Base-by-base conservation (phyloP, 2,888 invertebrate species). In the Atethmia centrago region DNA sequence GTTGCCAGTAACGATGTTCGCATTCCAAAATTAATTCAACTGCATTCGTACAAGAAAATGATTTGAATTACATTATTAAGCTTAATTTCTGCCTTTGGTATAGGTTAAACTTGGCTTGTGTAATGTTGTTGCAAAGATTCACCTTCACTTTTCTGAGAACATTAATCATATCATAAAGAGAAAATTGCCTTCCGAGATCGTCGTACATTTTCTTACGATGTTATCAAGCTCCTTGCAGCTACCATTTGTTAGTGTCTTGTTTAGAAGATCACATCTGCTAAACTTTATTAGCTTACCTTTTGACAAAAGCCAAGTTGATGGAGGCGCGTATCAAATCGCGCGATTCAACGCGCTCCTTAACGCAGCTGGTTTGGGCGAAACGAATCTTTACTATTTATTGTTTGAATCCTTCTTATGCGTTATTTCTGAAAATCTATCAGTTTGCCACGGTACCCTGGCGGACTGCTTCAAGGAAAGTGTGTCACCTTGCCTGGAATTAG, bases 251-350 rank as follows among this genome's bases (percentile, higher is more conserved):
- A 94, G 92, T 92, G 93, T 95, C 96, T 96, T 92, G 95, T 96
- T 95, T 94, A 94, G 94, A 94, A 95, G 93, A 95, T 95, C 95
- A 95, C 95, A 95, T 96, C 96, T 96, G 95, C 94, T 94, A 92
- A 95, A 94, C 92, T 95, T 95, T 95, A 95, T 94, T 94, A 95
- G 94, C 90, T 90, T 90, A 92, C 89, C 93, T 95, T 95, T 95
- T 94, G 93, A 95, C 94, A 95, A 95, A 95, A 91, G 91, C 91
- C 84, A 91, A 89, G 92, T 93, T 94, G 95, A 96, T 95, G 95
- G 95, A 95, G 94, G 95, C 94, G 95, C 96, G 95, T 95, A 95
- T 94, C 96, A 93, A 96, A 96, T 96, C 93, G 95, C 82, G 84
- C 92, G 92, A 95, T 95, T 95, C 93, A 93, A 88, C 89, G 88